These are phyloP conservation scores for Harpegnathos saltator DNA, from an alignment of 1,140 invertebrate species.

Conservation along the genomic window DNA sequence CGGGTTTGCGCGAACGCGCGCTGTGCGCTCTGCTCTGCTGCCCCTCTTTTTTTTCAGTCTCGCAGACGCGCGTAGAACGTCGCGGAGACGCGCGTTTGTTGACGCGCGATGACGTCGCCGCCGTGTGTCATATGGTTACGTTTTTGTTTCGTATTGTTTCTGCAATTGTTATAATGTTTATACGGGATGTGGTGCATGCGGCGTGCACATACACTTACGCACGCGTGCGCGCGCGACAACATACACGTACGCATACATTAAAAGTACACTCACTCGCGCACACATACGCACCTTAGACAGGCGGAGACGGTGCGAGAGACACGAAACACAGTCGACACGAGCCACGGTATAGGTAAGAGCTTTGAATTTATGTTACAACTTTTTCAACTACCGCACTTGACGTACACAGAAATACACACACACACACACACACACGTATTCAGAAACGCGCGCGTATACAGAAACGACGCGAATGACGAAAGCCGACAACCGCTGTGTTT, in stretches of 20 bases:
- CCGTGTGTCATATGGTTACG: slow-evolving; percentile 69
- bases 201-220: too few relatives aligned
- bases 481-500: slow-evolving; percentile 25
- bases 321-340: slow-evolving; percentile 6
- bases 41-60: slow-evolving; percentile 41
- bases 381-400: too few relatives aligned
- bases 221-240: slow-evolving; percentile 8
- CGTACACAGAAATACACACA: not conserved
- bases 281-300: slow-evolving; percentile 19
- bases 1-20: slow-evolving; percentile 5
- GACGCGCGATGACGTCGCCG: slow-evolving; percentile 2
- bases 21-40: not conserved
- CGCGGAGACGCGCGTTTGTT: slow-evolving; percentile 51
- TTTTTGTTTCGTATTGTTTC: slow-evolving; percentile 81
- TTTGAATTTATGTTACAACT: slow-evolving; percentile 23
- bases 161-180: slow-evolving; percentile 79
- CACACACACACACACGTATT: not conserved
- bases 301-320: slow-evolving; percentile 21
- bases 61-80: not conserved
- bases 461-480: slow-evolving; percentile 25
- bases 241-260: not conserved
- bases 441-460: not conserved
- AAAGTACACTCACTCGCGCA: not conserved
- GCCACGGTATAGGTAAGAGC: not conserved
- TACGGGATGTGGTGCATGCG: slow-evolving; percentile 58